Conservation (phyloP, 2,113 vertebrate genomes). For the Corvus hawaiiensis region DNA sequence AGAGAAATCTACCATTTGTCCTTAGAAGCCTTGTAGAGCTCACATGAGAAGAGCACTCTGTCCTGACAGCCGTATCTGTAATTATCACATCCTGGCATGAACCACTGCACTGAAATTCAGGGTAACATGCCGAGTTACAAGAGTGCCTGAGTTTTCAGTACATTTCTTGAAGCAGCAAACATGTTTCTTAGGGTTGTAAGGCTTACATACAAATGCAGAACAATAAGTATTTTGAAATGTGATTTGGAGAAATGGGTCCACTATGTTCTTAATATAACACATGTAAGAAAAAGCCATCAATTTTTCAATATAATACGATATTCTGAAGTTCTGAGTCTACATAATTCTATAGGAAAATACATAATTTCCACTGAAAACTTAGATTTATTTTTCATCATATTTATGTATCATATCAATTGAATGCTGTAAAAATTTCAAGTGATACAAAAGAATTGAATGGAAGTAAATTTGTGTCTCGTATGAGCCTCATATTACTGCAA, state of each 20-base stretch:
- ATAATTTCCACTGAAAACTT: not conserved
- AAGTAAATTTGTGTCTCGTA: not conserved
- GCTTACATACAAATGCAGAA: not conserved
- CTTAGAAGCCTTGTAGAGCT: not conserved
- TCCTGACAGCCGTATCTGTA: not conserved
- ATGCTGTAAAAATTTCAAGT: not conserved
- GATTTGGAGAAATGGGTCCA: not conserved
- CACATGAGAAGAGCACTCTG: not conserved
- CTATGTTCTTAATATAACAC: not conserved
- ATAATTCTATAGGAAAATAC: not conserved
- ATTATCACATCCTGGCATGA: not conserved
- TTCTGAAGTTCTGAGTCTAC: not conserved
- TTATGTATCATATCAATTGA: not conserved
- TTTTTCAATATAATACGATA: not conserved
- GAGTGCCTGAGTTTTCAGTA: not conserved
- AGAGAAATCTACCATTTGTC: not conserved
- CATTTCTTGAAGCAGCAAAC: not conserved
- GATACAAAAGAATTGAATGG: not conserved
- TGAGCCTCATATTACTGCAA: not conserved
- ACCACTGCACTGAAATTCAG: not conserved
- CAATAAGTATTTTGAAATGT: not conserved
- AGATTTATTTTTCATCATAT: not conserved
- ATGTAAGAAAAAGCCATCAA: fast-evolving
- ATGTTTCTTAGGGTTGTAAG: not conserved
- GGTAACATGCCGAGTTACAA: not conserved